A percentile compares a stretch with the other conserved stretches of the same genome.
Evolutionary conservation across 2,888 invertebrate genomes (phyloP).

Genomic region (Acrobasis consociella): DNA sequence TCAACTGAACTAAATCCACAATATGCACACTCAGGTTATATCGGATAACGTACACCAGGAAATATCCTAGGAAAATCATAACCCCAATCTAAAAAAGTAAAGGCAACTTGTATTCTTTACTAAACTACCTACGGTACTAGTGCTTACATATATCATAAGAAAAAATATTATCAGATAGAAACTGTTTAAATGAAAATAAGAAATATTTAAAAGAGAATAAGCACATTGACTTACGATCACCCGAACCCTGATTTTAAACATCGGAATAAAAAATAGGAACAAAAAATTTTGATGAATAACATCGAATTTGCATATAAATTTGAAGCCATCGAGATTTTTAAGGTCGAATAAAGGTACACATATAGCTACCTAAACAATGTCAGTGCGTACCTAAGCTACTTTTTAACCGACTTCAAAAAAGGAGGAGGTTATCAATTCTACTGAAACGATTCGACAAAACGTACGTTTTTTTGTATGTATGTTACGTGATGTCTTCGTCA

Average conservation of each 20-base stretch:
- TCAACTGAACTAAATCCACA: constrained; percentile 64
- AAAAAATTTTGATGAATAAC: constrained; percentile 3
- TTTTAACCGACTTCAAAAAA: no score
- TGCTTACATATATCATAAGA: no score
- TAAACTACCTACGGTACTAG: no score
- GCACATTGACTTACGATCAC: constrained; percentile 57
- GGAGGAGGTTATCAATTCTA: no score
- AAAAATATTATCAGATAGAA: no score
- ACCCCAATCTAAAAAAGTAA: constrained; percentile 65
- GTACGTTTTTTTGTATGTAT: no score
- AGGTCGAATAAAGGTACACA: neutral
- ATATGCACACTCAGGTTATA: constrained; percentile 75
- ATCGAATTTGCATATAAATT: constrained; percentile 21
- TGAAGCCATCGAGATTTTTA: constrained; percentile 42
- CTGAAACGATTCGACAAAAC: no score
- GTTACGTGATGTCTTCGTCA: no score
- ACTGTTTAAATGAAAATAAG: constrained; percentile 23
- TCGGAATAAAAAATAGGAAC: constrained; percentile 29
- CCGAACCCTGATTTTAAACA: constrained; percentile 66
- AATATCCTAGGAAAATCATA: constrained; percentile 83
- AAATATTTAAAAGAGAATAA: constrained; percentile 23
- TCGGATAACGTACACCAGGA: constrained; percentile 65
- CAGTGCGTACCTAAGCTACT: no score
- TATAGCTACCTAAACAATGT: no score
- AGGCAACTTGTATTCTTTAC: no score